Evolutionary conservation across 64 coral and sea anemone genomes (phyloP).

Genomic region (Montipora cactus): DNA sequence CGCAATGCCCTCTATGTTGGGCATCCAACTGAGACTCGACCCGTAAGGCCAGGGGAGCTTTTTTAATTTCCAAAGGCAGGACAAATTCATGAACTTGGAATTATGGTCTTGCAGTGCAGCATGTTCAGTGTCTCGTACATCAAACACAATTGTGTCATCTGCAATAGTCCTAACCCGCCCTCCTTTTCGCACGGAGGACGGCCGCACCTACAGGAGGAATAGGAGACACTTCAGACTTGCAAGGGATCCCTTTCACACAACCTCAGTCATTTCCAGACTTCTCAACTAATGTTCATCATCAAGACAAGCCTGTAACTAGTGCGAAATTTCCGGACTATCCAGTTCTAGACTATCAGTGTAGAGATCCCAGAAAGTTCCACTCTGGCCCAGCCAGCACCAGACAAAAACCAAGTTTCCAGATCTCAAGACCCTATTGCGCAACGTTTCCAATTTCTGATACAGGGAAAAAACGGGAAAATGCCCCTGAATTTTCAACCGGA

Average conservation of each 20-base stretch:
- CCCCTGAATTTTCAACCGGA: too few species aligned
- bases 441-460: neutral
- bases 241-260: neutral
- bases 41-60: too few species aligned
- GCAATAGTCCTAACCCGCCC: too few species aligned
- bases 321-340: neutral
- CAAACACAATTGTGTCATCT: too few species aligned
- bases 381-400: neutral
- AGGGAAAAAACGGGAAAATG: neutral
- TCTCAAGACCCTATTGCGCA: neutral
- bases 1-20: too few species aligned
- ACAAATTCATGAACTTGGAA: too few species aligned
- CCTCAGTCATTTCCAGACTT: neutral
- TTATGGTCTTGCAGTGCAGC: too few species aligned
- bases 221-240: neutral
- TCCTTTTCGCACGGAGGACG: constrained; percentile 1
- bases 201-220: constrained; percentile 4
- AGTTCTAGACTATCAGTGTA: too few species aligned
- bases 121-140: too few species aligned
- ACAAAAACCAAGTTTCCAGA: neutral
- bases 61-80: too few species aligned
- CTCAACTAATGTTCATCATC: neutral
- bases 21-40: too few species aligned
- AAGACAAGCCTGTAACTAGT: neutral
- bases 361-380: neutral